A percentile compares a stretch with the other conserved stretches of the same genome.
phyloP scores from a whole-genome alignment of 2,888 invertebrate species.

The Marasmarcha lunaedactyla region DNA sequence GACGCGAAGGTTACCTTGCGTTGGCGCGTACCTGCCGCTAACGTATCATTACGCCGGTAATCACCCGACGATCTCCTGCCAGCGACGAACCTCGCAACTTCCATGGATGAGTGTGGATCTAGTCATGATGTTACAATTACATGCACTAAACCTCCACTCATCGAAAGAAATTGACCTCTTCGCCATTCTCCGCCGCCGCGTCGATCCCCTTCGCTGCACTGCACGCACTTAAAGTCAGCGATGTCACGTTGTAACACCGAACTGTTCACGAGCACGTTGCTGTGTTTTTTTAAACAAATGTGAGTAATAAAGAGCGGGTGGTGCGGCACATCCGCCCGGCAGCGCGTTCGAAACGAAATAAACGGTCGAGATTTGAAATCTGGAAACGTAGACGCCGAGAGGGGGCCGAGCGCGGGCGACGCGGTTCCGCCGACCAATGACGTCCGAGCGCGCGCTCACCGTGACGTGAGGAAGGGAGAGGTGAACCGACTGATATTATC shows the following conservation, averaged over 20 bases:
- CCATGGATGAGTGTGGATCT: constrained; percentile 86
- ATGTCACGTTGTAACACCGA: constrained; percentile 59
- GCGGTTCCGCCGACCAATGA: constrained; percentile 35
- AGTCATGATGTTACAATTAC: constrained; percentile 75
- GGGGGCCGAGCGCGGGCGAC: constrained; percentile 39
- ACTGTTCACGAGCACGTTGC: constrained; percentile 56
- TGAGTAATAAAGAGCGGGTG: constrained; percentile 27
- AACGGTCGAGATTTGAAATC: constrained; percentile 71
- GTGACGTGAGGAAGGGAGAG: constrained; percentile 37
- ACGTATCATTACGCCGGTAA: constrained; percentile 55
- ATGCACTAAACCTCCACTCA: constrained; percentile 83
- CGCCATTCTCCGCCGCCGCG: constrained; percentile 23
- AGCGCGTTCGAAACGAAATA: constrained; percentile 59
- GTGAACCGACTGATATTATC: constrained; percentile 45
- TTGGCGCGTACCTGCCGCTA: constrained; percentile 44
- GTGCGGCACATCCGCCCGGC: constrained; percentile 35
- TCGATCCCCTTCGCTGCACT: constrained; percentile 32
- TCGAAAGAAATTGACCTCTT: constrained; percentile 72
- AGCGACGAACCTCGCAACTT: constrained; percentile 66
- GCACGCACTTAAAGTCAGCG: constrained; percentile 59
- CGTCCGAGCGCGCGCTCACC: constrained; percentile 42
- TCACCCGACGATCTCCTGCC: constrained; percentile 20
- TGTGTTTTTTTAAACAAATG: constrained; percentile 40
- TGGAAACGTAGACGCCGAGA: constrained; percentile 63
- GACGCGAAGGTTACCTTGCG: constrained; percentile 35